phyloP scores from a whole-genome alignment of 2,888 invertebrate genomes.

The Selenia dentaria region DNA sequence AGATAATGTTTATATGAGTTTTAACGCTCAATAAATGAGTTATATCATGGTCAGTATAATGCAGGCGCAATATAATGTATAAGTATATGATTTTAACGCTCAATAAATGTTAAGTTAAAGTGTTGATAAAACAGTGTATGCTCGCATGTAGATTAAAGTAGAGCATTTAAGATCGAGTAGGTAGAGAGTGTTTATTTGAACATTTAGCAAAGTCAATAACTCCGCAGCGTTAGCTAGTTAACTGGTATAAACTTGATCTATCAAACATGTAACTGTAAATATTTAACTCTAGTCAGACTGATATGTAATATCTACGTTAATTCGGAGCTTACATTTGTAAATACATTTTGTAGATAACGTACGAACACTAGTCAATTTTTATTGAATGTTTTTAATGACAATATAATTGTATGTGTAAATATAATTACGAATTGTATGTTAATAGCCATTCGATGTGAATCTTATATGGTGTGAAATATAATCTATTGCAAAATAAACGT shows the following conservation, averaged over 20 bases:
- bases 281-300: constrained; percentile 68
- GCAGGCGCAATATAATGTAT: no score
- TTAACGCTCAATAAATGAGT: no score
- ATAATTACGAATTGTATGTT: constrained; percentile 48
- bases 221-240: constrained; percentile 10
- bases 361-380: constrained; percentile 80
- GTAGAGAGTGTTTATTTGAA: constrained; percentile 3
- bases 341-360: constrained; percentile 75
- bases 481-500: constrained; percentile 50
- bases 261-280: constrained; percentile 37
- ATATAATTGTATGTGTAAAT: constrained; percentile 74
- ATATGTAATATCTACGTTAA: constrained; percentile 69
- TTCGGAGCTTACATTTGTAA: constrained; percentile 78
- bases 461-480: constrained; percentile 69
- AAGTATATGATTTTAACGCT: no score
- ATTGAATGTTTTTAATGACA: constrained; percentile 78
- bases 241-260: constrained; percentile 20
- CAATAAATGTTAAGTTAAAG: no score
- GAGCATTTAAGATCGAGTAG: no score
- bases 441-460: constrained; percentile 61
- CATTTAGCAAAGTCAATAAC: constrained; percentile 3
- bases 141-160: no score
- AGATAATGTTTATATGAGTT: no score
- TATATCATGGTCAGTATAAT: no score
- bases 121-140: no score